phyloP scores from a whole-genome alignment of 2,888 invertebrate species.

The Diarsia brunnea region DNA sequence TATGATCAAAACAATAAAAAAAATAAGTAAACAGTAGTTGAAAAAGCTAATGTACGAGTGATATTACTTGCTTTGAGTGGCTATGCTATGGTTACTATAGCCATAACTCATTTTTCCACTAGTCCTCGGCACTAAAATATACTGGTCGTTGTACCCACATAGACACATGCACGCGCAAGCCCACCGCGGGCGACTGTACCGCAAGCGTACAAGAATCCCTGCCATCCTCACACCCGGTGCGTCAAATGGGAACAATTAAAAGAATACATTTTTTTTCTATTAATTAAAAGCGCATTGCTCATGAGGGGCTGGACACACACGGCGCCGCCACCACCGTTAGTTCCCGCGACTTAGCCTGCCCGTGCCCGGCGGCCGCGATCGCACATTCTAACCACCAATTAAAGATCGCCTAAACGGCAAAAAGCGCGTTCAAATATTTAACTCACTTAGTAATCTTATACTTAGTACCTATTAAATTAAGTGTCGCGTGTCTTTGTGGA shows the following conservation, averaged over 20 bases:
- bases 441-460: constrained; percentile 63
- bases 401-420: constrained; percentile 63
- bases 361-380: constrained; percentile 31
- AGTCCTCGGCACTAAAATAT: background rate
- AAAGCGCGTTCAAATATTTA: constrained; percentile 62
- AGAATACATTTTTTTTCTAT: constrained; percentile 74
- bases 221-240: constrained; percentile 56
- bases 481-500: constrained; percentile 62
- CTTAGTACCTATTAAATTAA: constrained; percentile 66
- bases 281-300: constrained; percentile 72
- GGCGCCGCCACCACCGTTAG: constrained; percentile 68
- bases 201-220: constrained; percentile 20
- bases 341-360: constrained; percentile 60
- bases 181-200: constrained; percentile 3
- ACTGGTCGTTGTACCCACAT: background rate
- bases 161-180: too few relatives aligned
- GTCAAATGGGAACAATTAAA: constrained; percentile 62
- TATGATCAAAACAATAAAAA: background rate
- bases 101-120: background rate
- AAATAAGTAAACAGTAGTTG: background rate
- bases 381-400: constrained; percentile 63
- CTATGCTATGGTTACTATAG: background rate
- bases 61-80: background rate
- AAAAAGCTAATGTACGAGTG: background rate
- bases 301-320: constrained; percentile 69